Evolutionary conservation across 2,113 vertebrate genomes (phyloP), one percentile per base, ranked within the genome.

Genomic region (Chaetorhynchus papuensis): DNA sequence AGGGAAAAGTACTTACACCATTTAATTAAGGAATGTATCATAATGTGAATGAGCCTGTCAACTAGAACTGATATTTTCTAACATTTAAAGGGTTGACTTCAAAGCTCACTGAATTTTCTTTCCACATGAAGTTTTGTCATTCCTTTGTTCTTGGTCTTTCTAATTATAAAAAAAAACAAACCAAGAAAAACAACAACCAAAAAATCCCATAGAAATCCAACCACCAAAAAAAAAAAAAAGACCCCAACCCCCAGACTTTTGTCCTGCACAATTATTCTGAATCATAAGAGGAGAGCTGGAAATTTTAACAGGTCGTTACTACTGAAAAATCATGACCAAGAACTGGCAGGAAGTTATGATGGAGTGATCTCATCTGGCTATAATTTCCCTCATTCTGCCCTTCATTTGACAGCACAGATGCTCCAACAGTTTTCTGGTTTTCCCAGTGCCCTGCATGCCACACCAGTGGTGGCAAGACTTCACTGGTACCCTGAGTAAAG

Each of bases 391-490:
- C 45, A 7, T 41, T 80, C 89, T 81, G 68, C 37, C 83, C 56
- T 86, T 86, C 47, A 78, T 61, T 69, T 89, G 59, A 49, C 86
- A 83, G 75, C 35, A 72, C 90, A 96, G 89, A 77, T 92, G 76
- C 42, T 96, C 64, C 88, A 87, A 54, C 50, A 74, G 21, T 47
- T 63, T 35, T 18, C 76, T 31, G 30, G 9, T 70, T 88, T 86
- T 88, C 79, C 68, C 76, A 74, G 42, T 26, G 41, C 90, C 66
- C 47, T 68, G 71, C 37, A 60, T 12, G 47, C 56, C 1, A 6
- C 53, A 49, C 20, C 59, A 72, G 23, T 10, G 30, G 69, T 44
- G 57, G 52, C 45, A 87, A 35, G 50, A 91, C 26, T 57, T 44
- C 41, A 13, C 0, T 0, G 35, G 39, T 35, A 83, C 12, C 47